These are phyloP conservation scores for Masticophis lateralis DNA, from an alignment of 2,797 vertebrate genomes.

Conservation along the genomic window DNA sequence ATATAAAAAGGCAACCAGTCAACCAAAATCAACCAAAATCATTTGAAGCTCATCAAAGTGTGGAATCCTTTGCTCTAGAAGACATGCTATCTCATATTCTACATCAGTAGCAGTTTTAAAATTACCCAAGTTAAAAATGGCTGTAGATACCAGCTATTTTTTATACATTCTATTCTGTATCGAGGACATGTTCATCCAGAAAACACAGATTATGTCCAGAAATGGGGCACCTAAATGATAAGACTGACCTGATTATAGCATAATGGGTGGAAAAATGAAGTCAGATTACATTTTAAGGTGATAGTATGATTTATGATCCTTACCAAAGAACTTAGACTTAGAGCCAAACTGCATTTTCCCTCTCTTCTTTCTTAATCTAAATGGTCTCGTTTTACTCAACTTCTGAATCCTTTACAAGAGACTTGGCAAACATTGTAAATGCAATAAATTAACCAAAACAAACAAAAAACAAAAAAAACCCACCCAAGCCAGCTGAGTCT, in stretches of 20 bases:
- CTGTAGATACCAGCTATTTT: not conserved
- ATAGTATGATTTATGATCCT: not conserved
- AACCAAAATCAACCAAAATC: not conserved
- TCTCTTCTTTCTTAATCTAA: not conserved
- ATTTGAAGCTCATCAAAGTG: not conserved
- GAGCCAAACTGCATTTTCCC: not conserved
- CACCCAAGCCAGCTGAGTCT: not conserved
- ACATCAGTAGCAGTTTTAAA: not conserved
- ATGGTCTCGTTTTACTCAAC: not conserved
- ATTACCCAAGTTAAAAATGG: not conserved
- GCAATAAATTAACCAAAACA: slow-evolving; percentile 3
- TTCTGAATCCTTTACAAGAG: not conserved
- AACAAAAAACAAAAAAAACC: not conserved
- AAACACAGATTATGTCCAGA: not conserved
- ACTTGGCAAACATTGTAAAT: not conserved
- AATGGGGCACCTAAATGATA: not conserved
- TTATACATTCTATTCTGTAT: not conserved
- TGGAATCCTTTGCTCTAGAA: not conserved
- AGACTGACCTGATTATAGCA: not conserved
- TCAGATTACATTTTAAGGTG: too few relatives aligned
- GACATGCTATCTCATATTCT: not conserved
- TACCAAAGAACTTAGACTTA: not conserved
- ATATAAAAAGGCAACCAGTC: not conserved
- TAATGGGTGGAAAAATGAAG: not conserved
- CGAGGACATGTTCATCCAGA: not conserved